Evolutionary conservation across 2,888 invertebrate genomes (phyloP), one percentile per base, ranked within the genome.

Genomic region (Mimas tiliae): DNA sequence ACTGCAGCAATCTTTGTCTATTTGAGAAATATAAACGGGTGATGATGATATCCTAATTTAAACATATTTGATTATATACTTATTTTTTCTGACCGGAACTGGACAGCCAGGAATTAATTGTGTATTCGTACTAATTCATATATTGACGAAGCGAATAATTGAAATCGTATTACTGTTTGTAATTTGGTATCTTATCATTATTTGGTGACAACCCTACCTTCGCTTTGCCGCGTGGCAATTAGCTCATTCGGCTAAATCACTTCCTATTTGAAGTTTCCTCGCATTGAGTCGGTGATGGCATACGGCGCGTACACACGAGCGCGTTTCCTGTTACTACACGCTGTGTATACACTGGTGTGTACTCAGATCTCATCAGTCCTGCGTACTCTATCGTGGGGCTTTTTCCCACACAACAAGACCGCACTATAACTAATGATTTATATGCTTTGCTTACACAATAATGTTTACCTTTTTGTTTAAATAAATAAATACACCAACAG

Each of bases 201-300:
- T 7, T 11, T 9, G n/a, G 58, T 19, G 38, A 50, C 50, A 55
- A 42, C 58, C 58, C 58, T 58, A 19, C 16, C 19, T 19, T 8
- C 38, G 42, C 12, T 58, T 58, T 58, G 27, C 42, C 42, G 38
- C 58, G 58, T 19, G 58, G 58, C 58, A 58, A 58, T 58, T 58
- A 58, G 58, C 58, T 58, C 42, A 58, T 58, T 58, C 58, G 58
- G 58, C 42, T 58, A 58, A 58, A 58, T 58, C 58, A 58, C 58
- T 58, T 58, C 58, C 58, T 58, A 58, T 58, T 58, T 42, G 58
- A 16, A 58, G 58, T 58, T 58, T 58, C 58, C 58, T 58, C 38
- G 42, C 58, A 38, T 58, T 16, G 42, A 38, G 58, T 53, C 33
- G 38, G 27, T 27, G 27, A 42, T 58, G 58, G 38, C 42, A 19